phyloP scores from a whole-genome alignment of 2,797 vertebrate species.

The Potorous gilbertii region DNA sequence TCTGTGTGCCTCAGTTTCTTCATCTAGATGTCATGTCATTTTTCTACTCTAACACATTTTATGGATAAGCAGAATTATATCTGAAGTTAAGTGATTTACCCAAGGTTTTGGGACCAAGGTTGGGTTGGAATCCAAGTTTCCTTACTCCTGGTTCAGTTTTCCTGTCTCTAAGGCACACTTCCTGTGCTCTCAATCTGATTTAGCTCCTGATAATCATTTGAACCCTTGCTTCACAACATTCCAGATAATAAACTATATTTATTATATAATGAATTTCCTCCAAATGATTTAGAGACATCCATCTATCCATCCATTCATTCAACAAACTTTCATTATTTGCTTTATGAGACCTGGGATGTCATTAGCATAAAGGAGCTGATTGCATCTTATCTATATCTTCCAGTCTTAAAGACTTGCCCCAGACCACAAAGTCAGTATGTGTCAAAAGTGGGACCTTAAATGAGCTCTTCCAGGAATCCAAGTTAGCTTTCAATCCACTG shows the following conservation, averaged over 20 bases:
- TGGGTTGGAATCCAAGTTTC: slow-evolving; percentile 19
- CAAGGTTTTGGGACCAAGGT: background rate
- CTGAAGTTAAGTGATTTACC: slow-evolving; percentile 15
- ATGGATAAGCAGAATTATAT: slow-evolving; percentile 9
- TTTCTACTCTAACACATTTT: slow-evolving; percentile 26
- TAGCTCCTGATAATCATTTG: background rate
- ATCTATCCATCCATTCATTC: background rate
- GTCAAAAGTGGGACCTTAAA: background rate
- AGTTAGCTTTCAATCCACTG: background rate
- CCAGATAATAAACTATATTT: background rate
- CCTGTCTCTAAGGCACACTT: background rate
- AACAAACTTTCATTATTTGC: background rate
- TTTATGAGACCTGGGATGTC: background rate
- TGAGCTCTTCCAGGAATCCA: background rate
- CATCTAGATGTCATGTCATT: background rate
- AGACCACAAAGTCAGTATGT: background rate
- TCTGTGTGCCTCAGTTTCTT: background rate
- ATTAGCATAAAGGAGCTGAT: background rate
- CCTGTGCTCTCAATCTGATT: background rate
- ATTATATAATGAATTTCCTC: background rate
- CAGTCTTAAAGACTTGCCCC: background rate
- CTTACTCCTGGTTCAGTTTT: background rate
- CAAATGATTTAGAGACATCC: background rate
- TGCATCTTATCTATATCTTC: background rate
- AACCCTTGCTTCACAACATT: background rate